These are phyloP conservation scores for Bacillus rossius DNA, from an alignment of 1,140 invertebrate species.

Conservation along the genomic window DNA sequence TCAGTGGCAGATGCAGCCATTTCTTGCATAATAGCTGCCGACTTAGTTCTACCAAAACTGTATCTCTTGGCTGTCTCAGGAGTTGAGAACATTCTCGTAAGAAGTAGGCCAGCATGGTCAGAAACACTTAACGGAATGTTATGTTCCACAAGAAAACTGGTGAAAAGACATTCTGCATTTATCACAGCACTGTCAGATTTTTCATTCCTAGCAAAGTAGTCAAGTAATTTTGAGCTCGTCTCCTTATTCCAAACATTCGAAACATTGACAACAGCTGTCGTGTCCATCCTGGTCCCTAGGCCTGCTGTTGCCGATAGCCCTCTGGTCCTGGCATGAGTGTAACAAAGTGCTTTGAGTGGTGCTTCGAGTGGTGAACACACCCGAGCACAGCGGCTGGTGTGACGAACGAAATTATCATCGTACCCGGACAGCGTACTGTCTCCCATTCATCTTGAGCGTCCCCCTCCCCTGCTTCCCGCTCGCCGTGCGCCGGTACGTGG, in stretches of 20 bases:
- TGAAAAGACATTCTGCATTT: constrained; percentile 1
- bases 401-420: too few species aligned
- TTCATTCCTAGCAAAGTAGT: background rate
- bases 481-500: too few species aligned
- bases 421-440: too few species aligned
- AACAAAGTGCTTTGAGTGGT: too few species aligned
- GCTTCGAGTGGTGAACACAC: too few species aligned
- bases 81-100: background rate
- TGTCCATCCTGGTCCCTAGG: too few species aligned
- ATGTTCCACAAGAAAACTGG: background rate
- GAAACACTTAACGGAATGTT: background rate
- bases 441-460: too few species aligned
- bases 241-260: background rate
- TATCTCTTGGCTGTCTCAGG: background rate
- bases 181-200: background rate
- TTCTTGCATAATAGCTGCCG: background rate
- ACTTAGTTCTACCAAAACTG: background rate
- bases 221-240: background rate
- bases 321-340: too few species aligned
- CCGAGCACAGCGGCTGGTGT: too few species aligned
- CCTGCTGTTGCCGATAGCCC: too few species aligned
- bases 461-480: too few species aligned
- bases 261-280: too few species aligned
- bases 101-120: background rate
- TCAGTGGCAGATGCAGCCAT: background rate